phyloP scores from a whole-genome alignment of 1,140 invertebrate species.

The Ditylenchus dipsaci region DNA sequence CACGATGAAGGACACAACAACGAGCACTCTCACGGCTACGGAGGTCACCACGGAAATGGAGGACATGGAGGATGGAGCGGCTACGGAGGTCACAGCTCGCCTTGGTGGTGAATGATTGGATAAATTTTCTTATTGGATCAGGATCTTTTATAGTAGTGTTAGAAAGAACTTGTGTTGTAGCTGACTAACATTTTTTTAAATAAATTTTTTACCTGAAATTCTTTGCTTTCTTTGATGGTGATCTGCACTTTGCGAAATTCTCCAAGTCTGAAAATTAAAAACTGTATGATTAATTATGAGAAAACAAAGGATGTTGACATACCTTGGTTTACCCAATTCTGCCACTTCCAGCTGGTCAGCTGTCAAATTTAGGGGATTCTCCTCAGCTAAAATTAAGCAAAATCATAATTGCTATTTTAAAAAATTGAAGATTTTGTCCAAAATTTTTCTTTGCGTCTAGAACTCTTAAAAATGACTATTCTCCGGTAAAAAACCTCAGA shows the following conservation, averaged over 20 bases:
- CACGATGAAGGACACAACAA: slow-evolving; percentile 19
- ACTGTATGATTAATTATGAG: too few relatives aligned
- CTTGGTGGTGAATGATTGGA: neutral
- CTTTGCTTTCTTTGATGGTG: slow-evolving; percentile 89
- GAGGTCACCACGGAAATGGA: slow-evolving; percentile 14
- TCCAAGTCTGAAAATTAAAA: slow-evolving; percentile 67
- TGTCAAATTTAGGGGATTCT: slow-evolving; percentile 61
- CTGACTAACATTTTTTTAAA: neutral
- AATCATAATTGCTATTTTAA: neutral
- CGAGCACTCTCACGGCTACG: neutral
- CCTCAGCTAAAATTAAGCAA: slow-evolving; percentile 10
- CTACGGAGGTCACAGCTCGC: slow-evolving; percentile 17
- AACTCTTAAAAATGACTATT: too few relatives aligned
- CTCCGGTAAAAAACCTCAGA: too few relatives aligned
- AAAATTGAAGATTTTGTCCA: neutral
- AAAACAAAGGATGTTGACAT: too few relatives aligned
- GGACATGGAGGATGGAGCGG: slow-evolving; percentile 17
- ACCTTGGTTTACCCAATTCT: slow-evolving; percentile 73
- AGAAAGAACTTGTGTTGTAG: too few relatives aligned
- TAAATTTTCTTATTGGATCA: neutral
- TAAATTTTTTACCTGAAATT: slow-evolving; percentile 77
- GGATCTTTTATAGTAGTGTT: too few relatives aligned
- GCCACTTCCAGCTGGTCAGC: slow-evolving; percentile 76
- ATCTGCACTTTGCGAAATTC: slow-evolving; percentile 77
- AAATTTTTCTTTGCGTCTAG: neutral